phyloP scores from a whole-genome alignment of 2,113 vertebrate species.

The Struthidea cinerea region DNA sequence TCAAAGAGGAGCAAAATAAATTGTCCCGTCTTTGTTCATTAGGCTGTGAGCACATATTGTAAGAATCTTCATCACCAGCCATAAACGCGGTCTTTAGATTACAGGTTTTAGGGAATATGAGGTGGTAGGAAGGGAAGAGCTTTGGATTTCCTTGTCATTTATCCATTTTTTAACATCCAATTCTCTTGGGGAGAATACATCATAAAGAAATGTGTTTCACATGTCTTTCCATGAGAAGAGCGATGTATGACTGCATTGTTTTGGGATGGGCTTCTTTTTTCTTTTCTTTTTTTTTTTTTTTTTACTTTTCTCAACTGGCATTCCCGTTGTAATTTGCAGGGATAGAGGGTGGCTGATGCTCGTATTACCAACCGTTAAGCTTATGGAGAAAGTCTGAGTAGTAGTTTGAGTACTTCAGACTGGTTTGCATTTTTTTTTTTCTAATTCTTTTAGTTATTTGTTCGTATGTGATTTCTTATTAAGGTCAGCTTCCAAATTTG shows the following conservation, averaged over 20 bases:
- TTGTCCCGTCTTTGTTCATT: neutral
- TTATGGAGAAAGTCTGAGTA: neutral
- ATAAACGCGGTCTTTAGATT: neutral
- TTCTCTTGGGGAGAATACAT: neutral
- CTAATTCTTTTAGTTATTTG: neutral
- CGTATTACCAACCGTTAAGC: neutral
- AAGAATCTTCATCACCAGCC: neutral
- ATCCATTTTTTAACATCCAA: neutral
- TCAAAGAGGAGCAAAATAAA: neutral
- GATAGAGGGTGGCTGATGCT: neutral
- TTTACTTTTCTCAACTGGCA: neutral
- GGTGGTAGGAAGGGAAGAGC: neutral
- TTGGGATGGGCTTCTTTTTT: neutral
- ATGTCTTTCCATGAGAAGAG: neutral
- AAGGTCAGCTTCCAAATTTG: neutral
- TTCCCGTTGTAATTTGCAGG: neutral
- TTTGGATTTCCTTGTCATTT: neutral
- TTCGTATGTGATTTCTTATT: neutral
- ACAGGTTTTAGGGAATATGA: neutral
- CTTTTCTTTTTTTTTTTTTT: neutral
- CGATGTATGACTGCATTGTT: neutral
- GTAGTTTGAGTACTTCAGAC: neutral
- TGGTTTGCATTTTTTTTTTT: fast-evolving
- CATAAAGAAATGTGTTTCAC: neutral
- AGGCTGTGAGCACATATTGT: neutral